A percentile compares a stretch with the other conserved stretches of the same genome.
Conservation (phyloP, 2,113 vertebrate genomes). For the Sclerurus mexicanus region DNA sequence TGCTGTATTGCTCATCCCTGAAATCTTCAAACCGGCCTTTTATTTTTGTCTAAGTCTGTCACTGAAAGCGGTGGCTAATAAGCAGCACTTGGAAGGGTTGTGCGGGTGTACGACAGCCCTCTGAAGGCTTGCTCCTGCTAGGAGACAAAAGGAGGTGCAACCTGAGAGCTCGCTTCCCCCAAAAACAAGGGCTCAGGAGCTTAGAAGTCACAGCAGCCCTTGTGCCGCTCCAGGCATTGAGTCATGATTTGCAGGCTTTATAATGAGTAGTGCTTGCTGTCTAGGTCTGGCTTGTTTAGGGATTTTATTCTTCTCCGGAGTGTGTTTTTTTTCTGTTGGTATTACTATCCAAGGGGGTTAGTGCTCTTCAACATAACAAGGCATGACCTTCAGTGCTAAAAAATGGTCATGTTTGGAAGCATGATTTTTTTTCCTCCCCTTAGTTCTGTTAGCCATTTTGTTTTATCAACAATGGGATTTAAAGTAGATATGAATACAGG, state of each 20-base stretch:
- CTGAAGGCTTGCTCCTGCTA: background rate
- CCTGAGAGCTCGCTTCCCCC: background rate
- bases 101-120: background rate
- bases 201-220: conserved; percentile 31
- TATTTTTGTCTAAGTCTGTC: background rate
- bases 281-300: background rate
- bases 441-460: background rate
- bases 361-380: background rate
- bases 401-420: background rate
- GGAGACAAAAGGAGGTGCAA: background rate
- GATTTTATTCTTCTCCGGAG: background rate
- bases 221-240: background rate
- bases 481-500: background rate
- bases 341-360: background rate
- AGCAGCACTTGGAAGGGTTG: background rate
- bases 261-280: conserved; percentile 14
- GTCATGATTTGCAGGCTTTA: background rate
- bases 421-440: background rate
- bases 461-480: conserved; percentile 1
- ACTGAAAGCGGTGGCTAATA: background rate
- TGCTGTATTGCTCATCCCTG: background rate
- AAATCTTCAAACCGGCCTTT: background rate
- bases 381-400: background rate
- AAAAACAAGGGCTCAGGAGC: background rate
- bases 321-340: background rate